Evolutionary conservation across 2,888 invertebrate species (phyloP).

Genomic region (Teleiodes luculella): DNA sequence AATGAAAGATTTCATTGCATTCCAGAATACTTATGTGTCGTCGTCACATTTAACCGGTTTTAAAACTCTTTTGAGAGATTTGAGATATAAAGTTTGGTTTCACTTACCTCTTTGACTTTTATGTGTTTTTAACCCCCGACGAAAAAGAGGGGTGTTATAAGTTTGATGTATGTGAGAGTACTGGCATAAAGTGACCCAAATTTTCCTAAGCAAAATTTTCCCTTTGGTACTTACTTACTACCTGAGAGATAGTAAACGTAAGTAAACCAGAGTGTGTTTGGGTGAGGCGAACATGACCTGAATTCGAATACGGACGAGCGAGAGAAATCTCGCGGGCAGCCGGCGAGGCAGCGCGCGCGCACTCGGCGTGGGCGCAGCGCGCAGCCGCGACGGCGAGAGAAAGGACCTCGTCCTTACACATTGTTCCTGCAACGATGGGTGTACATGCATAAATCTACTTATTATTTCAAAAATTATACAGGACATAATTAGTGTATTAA

Average conservation of each 20-base stretch:
- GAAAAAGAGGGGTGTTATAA: no score
- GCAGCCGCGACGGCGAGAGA: no score
- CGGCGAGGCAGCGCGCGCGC: constrained; percentile 37
- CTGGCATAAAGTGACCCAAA: neutral
- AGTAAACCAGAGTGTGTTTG: constrained; percentile 51
- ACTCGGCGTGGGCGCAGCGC: constrained; percentile 34
- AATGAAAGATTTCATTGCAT: no score
- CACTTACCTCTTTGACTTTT: no score
- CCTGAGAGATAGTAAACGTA: constrained; percentile 11
- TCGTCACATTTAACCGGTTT: no score
- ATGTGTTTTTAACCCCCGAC: no score
- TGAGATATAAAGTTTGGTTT: neutral
- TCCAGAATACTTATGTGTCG: no score
- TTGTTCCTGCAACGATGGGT: constrained; percentile 10
- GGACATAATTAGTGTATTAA: no score
- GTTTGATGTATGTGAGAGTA: neutral
- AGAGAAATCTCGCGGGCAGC: constrained; percentile 64
- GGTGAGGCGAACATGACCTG: constrained; percentile 64
- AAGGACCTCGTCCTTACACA: constrained; percentile 55
- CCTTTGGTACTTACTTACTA: constrained; percentile 10
- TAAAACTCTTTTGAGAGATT: no score
- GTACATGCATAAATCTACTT: constrained; percentile 7
- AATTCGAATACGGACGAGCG: constrained; percentile 68
- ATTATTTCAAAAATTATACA: neutral
- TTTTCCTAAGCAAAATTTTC: constrained; percentile 5